Base-by-base conservation (phyloP, 53 echinoderm and acorn worm genomes). In the Echinarachnius parma region DNA sequence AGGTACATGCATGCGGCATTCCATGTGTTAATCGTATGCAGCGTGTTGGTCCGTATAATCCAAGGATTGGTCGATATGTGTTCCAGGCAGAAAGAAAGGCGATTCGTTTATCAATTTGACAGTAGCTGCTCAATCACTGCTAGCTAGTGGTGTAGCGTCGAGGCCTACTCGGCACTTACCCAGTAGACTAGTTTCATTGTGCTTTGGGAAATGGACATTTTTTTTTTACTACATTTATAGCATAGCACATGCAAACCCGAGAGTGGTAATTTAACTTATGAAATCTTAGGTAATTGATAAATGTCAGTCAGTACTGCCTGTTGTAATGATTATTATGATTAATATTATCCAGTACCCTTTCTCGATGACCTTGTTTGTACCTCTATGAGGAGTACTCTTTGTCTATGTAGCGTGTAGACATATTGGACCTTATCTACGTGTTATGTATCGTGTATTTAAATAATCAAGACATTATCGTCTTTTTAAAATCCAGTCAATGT, bases 291-390 rank as follows among this genome's bases (percentile, higher is more conserved):
- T 65, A 65, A 52, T 52, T 68, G 68, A 52, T 32, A 50, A 31
- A 52, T 68, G 33, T 50, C 20, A 68, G 68, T 68, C 74, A 72
- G 74, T 72, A 72, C 74, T 72, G 74, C 74, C 74, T 56, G 74
- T 69, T 69, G 65, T 45, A 45, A 59, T 59, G 18, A 65, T 65
- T 65, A 57, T 15, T 61, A 64, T 64, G 21, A 9, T 39, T 39
- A 31, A 56, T 54, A 72, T 72, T 72, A 57, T 72, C 74, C 74
- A 72, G 74, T 72, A 72, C 74, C 74, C 72, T 34, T 52, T 19
- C 4, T 39, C 68, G 42, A 55, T 29, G 50, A 56, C 74, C 74
- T 72, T 72, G n/a, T n/a, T n/a, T n/a, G 74, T 55, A 72, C 74
- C 74, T 72, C 74, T 27, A 35, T 24, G 53, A 53, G 56, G 74